Base-by-base conservation (phyloP, 2,797 vertebrate species). In the Epinephelus awoara region DNA sequence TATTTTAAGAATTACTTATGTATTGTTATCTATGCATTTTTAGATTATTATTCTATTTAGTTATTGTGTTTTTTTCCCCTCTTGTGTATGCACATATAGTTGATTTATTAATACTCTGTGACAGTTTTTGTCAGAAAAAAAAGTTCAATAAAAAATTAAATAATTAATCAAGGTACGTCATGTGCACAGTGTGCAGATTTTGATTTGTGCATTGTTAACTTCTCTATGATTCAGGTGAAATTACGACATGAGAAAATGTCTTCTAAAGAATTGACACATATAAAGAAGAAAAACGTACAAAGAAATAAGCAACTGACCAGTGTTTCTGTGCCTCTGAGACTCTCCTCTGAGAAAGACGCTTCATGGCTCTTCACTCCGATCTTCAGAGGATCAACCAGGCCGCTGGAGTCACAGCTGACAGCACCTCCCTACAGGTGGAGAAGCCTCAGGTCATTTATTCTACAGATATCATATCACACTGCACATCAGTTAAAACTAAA, bases 281-380 rank as follows among this genome's bases (percentile, higher is more conserved):
- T 3, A 17, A 44, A n/a, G 15, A 40, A 6, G 5, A 14, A 46
- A n/a, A 72, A 5, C 2, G 27, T 34, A n/a, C 3, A 19, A 8
- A 47, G 2, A 21, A 64, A 38, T 29, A 0, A 42, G 5, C 4
- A 50, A 89, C 96, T 95, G 71, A 98, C 97, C 96, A 98, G 87
- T 69, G 90, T 92, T 70, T 95, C 93, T 0, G 72, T 55, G 29
- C 90, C 79, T 85, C 89, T 86, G 77, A 98, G 92, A 83, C 90
- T 97, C 90, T 98, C 97, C 21, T 95, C 91, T 0, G 75, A 93
- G 91, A 98, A 98, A 21, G 96, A 94, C 8, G 83, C 80, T 18
- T 79, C 64, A 58, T 95, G 88, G 69, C 85, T 65, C 40, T 76
- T 91, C 71, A 69, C 85, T 14, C 92, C 94, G 46, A 97, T 96